Percentiles rank a stretch among this genome's conserved stretches.
Conservation (phyloP, 2,797 vertebrate species). For the Crocodylus rhombifer region DNA sequence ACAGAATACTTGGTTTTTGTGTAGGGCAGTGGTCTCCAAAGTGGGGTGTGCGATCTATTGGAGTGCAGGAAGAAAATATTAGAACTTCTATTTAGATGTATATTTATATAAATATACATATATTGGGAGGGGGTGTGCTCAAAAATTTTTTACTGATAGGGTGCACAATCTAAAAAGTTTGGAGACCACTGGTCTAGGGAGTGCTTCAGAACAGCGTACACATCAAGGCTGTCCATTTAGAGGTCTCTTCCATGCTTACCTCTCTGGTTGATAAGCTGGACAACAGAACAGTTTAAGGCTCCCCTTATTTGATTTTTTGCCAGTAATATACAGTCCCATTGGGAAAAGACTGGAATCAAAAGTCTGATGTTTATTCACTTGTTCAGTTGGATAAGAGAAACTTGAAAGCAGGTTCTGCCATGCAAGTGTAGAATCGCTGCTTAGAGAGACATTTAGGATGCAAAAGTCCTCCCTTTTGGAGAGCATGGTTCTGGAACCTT, state of each 20-base stretch:
- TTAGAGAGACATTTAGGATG: not conserved
- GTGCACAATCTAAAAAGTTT: too few relatives aligned
- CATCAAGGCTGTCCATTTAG: not conserved
- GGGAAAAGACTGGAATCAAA: not conserved
- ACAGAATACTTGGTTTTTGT: too few relatives aligned
- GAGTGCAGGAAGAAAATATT: too few relatives aligned
- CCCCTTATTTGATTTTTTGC: not conserved
- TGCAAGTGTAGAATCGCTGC: not conserved
- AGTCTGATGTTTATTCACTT: not conserved
- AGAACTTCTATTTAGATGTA: too few relatives aligned
- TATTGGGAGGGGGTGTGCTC: too few relatives aligned
- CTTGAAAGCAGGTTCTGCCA: not conserved
- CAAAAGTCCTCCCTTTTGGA: not conserved
- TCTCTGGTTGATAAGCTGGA: not conserved
- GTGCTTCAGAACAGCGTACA: not conserved
- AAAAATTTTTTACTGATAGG: too few relatives aligned
- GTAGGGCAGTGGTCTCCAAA: too few relatives aligned
- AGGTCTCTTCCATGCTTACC: not conserved
- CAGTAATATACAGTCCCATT: not conserved
- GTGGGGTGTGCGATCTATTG: too few relatives aligned
- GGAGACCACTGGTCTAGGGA: not conserved
- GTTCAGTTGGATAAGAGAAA: not conserved
- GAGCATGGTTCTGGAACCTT: not conserved
- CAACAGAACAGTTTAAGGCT: not conserved
- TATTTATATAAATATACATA: too few relatives aligned